Evolutionary conservation across 1,140 invertebrate species (phyloP).

Genomic region (Heliconius hermathena): DNA sequence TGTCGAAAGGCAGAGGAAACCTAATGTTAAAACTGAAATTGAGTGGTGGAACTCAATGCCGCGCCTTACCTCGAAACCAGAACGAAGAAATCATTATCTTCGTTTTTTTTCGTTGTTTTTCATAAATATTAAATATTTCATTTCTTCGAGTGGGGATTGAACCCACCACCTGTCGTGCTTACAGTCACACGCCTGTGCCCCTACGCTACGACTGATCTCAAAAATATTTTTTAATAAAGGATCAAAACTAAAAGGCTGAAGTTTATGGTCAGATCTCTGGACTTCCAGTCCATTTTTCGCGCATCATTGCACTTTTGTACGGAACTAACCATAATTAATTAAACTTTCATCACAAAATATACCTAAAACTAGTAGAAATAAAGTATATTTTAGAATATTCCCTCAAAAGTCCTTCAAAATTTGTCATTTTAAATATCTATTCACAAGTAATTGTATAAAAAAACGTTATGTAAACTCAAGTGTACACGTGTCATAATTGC

Average conservation of each 20-base stretch:
- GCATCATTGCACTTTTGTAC: conserved; percentile 50
- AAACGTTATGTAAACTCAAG: not conserved
- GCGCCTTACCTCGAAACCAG: too few relatives aligned
- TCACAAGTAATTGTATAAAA: not conserved
- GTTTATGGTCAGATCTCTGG: conserved; percentile 49
- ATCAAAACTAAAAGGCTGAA: conserved; percentile 51
- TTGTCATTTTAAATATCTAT: conserved; percentile 7
- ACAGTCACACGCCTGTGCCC: too few relatives aligned
- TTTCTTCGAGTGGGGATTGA: too few relatives aligned
- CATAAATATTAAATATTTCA: not conserved
- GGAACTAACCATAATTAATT: conserved; percentile 36
- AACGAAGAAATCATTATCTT: too few relatives aligned
- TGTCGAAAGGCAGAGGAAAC: too few relatives aligned
- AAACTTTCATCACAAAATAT: not conserved
- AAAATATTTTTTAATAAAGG: conserved; percentile 35
- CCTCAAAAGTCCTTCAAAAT: not conserved
- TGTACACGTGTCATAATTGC: conserved; percentile 1
- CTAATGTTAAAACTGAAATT: too few relatives aligned
- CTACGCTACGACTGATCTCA: too few relatives aligned
- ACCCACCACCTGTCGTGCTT: too few relatives aligned
- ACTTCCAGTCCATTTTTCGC: conserved; percentile 63
- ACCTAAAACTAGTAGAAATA: not conserved
- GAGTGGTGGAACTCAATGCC: too few relatives aligned
- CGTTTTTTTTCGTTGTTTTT: too few relatives aligned
- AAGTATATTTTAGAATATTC: not conserved